phyloP scores from a whole-genome alignment of 2,113 vertebrate genomes.

The Thymallus thymallus region DNA sequence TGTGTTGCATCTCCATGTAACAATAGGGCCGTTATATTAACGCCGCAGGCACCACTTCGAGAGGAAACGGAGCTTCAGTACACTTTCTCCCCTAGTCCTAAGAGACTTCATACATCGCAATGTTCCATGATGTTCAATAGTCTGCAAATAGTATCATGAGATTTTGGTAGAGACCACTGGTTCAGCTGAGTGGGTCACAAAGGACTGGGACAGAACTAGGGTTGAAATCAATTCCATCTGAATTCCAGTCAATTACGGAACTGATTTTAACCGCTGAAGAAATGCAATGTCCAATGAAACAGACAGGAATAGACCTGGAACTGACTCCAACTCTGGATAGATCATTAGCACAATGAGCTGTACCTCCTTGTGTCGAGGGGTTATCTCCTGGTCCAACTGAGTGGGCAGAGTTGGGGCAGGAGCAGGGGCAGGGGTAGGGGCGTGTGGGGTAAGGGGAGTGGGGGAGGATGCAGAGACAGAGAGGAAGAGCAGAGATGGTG shows the following conservation, averaged over 20 bases:
- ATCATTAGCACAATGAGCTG: constrained; percentile 59
- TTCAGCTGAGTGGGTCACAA: constrained; percentile 19
- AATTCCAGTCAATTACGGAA: too few relatives aligned
- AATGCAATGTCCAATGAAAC: constrained; percentile 62
- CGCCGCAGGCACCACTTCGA: too few relatives aligned
- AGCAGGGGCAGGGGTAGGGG: constrained; percentile 42
- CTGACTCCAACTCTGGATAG: too few relatives aligned
- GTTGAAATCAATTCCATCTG: too few relatives aligned
- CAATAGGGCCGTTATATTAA: too few relatives aligned
- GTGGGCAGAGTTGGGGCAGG: constrained; percentile 75
- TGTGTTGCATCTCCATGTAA: too few relatives aligned
- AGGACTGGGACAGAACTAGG: constrained; percentile 24
- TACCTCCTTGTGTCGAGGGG: constrained; percentile 97
- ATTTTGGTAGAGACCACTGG: background rate
- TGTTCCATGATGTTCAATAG: background rate
- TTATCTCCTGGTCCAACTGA: constrained; percentile 93
- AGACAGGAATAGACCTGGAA: too few relatives aligned
- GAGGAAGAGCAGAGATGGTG: constrained; percentile 32
- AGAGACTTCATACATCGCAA: too few relatives aligned
- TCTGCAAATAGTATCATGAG: too few relatives aligned
- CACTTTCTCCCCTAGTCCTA: background rate
- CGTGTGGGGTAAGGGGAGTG: constrained; percentile 22
- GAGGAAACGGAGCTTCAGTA: too few relatives aligned
- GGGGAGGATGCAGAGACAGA: constrained; percentile 49
- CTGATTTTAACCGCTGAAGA: too few relatives aligned